Evolutionary conservation across 1,140 invertebrate species (phyloP).

Genomic region (Drosophila melanogaster): Release_6_plus_ISO1_MT NT_033777.3:16539501-16540000

Average conservation of each 20-base stretch:
- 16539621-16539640: constrained; percentile 32
- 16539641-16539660: constrained; percentile 75
- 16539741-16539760: constrained; percentile 62
- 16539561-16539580: constrained; percentile 25
- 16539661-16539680: constrained; percentile 55
- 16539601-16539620: constrained; percentile 64
- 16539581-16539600: constrained; percentile 40
- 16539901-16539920: constrained; percentile 24
- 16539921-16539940: constrained; percentile 29
- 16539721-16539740: constrained; percentile 70
- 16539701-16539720: constrained; percentile 49
- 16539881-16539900: constrained; percentile 11
- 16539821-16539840: constrained; percentile 55
- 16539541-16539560: constrained; percentile 67
- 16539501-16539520: constrained; percentile 38
- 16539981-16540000: background rate
- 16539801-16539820: constrained; percentile 77
- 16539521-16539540: constrained; percentile 68
- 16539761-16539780: constrained; percentile 7
- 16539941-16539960: constrained; percentile 26
- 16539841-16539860: constrained; percentile 25
- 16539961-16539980: constrained; percentile 4
- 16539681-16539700: constrained; percentile 22
- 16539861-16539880: constrained; percentile 13
- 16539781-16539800: constrained; percentile 18